A percentile compares a stretch with the other conserved stretches of the same genome.
phyloP scores from a whole-genome alignment of 1,140 invertebrate species.

The Drosophila neocordata region DNA sequence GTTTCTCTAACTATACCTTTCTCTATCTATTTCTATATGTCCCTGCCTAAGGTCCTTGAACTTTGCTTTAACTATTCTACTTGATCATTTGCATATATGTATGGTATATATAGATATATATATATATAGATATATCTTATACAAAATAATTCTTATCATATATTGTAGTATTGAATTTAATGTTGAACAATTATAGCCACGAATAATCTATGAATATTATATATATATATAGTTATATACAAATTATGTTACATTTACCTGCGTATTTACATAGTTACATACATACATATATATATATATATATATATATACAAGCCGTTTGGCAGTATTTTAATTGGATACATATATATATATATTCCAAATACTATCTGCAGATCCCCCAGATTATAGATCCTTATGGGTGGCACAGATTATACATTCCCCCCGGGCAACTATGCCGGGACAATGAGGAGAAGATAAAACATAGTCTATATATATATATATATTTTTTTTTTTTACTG shows the following conservation, averaged over 20 bases:
- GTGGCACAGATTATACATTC: no score
- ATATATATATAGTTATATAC: constrained; percentile 44
- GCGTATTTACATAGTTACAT: constrained; percentile 73
- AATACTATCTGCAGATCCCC: not conserved
- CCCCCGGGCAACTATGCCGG: not conserved
- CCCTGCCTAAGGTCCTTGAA: constrained; percentile 12
- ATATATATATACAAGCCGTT: constrained; percentile 17
- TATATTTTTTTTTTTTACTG: not conserved
- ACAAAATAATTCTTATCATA: constrained; percentile 46
- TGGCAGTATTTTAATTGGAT: constrained; percentile 64
- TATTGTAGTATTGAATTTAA: constrained; percentile 76
- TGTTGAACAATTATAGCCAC: constrained; percentile 71
- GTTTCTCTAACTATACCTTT: not conserved
- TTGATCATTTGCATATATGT: constrained; percentile 48
- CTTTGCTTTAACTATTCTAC: constrained; percentile 73
- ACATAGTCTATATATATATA: not conserved
- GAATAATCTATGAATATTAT: constrained; percentile 64
- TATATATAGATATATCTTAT: constrained; percentile 30
- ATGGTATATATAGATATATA: constrained; percentile 14
- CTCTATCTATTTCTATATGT: not conserved
- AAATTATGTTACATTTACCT: constrained; percentile 76
- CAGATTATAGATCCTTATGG: no score
- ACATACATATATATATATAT: constrained; percentile 52
- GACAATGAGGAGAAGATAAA: not conserved
- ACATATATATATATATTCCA: constrained; percentile 49